Evolutionary conservation across 2,113 vertebrate genomes (phyloP), one percentile per base, ranked within the genome.

Genomic region (Balaenoptera acutorostrata): DNA sequence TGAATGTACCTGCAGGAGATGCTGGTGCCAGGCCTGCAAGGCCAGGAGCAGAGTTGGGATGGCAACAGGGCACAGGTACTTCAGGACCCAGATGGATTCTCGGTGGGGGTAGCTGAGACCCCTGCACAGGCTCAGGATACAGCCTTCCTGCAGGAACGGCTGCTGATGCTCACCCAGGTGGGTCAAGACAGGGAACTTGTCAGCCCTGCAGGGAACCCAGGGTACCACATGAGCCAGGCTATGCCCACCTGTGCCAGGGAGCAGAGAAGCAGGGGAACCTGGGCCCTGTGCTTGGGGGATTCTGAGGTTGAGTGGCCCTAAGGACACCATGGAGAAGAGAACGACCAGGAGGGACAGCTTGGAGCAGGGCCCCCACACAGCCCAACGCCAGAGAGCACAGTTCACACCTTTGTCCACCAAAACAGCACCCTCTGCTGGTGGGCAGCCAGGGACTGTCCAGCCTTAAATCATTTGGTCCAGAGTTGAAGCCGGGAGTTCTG

Each of bases 1-100:
- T 25, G 17, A 20, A 33, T 52, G 20, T 64, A 6, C 23, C 61
- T 97, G 20, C 68, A 99, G 98, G 98, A 98, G 77, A 98, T 98
- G 59, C 94, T 97, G 77, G 97, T 97, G 21, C 96, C 98, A 52
- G 96, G 98, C 49, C 97, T 98, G 88, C 97, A 77, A 66, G 93
- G 92, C 18, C 95, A 98, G 93, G 82, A 91, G 25, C 94, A 98
- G 72, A 96, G 96, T 33, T 69, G 97, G 87, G 98, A 98, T 92
- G 87, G 98, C 74, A 95, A 98, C 7, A 83, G 85, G n/a, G 93
- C 90, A 2, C 95, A 94, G 85, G 84, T 5, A 8, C 29, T 52
- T 39, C 0, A 82, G 57, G 91, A 96, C 61, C 95, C 85, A 36
- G 97, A 97, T 21, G 78, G 86, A 29, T 41, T 94, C 7, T 97